Evolutionary conservation across 1,140 invertebrate species (phyloP).

Genomic region (Trichomalopsis sarcophagae): DNA sequence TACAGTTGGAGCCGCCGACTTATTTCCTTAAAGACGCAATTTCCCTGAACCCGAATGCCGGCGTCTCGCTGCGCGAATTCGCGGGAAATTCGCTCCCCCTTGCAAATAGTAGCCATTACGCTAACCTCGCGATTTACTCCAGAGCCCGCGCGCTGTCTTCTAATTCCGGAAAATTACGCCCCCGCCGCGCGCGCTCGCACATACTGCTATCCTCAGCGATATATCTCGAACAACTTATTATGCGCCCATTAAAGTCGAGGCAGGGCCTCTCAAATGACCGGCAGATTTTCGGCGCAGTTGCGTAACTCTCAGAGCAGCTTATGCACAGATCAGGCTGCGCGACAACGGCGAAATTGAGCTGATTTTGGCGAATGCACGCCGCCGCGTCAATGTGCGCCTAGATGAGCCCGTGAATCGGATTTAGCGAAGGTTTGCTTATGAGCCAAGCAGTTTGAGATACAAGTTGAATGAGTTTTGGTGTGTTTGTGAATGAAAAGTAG

Average conservation of each 20-base stretch:
- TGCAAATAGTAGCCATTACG: conserved; percentile 44
- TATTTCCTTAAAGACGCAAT: conserved; percentile 36
- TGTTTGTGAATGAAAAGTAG: no score
- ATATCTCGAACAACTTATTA: conserved; percentile 35
- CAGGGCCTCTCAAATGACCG: background rate
- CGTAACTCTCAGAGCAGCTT: background rate
- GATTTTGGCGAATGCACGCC: background rate
- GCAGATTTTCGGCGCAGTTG: background rate
- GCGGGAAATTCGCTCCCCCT: background rate
- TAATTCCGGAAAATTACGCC: conserved; percentile 43
- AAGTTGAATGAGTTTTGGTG: no score
- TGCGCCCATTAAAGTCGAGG: conserved; percentile 19
- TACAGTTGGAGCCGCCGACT: background rate
- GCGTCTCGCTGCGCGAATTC: background rate
- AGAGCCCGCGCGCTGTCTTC: background rate
- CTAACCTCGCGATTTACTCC: conserved; percentile 41
- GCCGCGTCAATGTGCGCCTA: no score
- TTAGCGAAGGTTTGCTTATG: no score
- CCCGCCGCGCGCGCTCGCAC: background rate
- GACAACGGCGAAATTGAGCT: background rate
- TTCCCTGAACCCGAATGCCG: conserved; percentile 22
- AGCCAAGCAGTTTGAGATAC: no score
- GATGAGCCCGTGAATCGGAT: no score
- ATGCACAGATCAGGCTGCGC: background rate
- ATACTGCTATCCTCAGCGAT: background rate